Conservation (phyloP, 2,113 vertebrate genomes). For the Pristiophorus japonicus region DNA sequence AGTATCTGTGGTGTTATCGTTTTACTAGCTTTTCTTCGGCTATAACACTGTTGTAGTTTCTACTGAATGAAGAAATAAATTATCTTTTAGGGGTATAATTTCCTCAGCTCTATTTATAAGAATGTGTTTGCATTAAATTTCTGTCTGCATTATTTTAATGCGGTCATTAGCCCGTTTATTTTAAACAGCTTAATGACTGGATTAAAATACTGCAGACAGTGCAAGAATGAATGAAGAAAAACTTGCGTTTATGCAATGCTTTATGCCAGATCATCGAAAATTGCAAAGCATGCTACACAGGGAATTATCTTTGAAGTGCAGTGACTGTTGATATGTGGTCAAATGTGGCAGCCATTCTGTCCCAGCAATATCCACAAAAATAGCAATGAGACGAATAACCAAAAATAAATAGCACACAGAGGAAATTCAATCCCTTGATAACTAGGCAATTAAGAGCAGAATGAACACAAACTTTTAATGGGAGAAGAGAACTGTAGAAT, state of each 20-base stretch:
- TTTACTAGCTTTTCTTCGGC: conserved; percentile 14
- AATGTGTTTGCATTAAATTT: conserved; percentile 6
- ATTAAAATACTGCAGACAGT: conserved; percentile 12
- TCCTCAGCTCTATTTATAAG: conserved; percentile 19
- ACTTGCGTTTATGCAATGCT: not conserved
- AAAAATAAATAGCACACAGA: not conserved
- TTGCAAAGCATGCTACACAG: not conserved
- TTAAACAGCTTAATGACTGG: conserved; percentile 24
- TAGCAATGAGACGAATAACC: not conserved
- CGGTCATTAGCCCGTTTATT: not conserved
- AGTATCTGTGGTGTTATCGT: not conserved
- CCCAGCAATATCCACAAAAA: not conserved
- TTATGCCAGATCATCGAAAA: not conserved
- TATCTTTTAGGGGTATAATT: conserved; percentile 8
- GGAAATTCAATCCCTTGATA: not conserved
- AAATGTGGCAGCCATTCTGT: not conserved
- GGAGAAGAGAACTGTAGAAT: not conserved
- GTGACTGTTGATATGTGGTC: not conserved
- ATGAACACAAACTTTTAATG: not conserved
- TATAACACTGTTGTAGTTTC: not conserved
- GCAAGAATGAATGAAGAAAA: conserved; percentile 9
- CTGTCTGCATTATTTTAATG: conserved; percentile 31
- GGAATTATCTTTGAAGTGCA: not conserved
- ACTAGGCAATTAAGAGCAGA: not conserved
- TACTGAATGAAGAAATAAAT: not conserved